Evolutionary conservation across 2,888 invertebrate genomes (phyloP).

Genomic region (Synanthedon tipuliformis): DNA sequence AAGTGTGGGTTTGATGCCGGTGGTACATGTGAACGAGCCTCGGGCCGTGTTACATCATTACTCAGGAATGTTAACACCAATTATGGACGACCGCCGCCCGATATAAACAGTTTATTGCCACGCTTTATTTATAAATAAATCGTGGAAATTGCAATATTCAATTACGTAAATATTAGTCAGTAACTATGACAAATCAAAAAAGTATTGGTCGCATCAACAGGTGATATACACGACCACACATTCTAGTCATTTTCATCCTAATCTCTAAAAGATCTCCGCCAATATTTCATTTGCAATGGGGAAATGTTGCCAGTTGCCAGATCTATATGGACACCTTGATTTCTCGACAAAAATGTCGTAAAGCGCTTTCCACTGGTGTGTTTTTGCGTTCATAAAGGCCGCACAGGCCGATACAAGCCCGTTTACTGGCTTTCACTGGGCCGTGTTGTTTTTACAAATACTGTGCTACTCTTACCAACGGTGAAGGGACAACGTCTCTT

Average conservation of each 20-base stretch:
- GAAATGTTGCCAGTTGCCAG: too few species aligned
- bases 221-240: too few species aligned
- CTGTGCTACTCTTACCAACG: background rate
- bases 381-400: conserved; percentile 9
- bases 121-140: conserved; percentile 4
- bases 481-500: background rate
- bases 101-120: conserved; percentile 21
- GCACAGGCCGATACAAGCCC: conserved; percentile 1
- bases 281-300: too few species aligned
- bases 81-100: conserved; percentile 20
- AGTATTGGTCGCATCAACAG: too few species aligned
- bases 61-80: conserved; percentile 37
- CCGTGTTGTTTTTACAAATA: background rate
- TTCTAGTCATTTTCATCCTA: background rate
- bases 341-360: conserved; percentile 7
- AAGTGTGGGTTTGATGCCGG: conserved; percentile 14
- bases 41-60: conserved; percentile 28
- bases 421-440: conserved; percentile 4
- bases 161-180: too few species aligned
- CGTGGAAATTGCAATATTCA: too few species aligned
- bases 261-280: background rate
- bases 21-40: conserved; percentile 19
- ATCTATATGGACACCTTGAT: background rate
- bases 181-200: too few species aligned
- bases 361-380: conserved; percentile 5